phyloP scores from a whole-genome alignment of 2,113 vertebrate species.

The Trematomus loennbergii region DNA sequence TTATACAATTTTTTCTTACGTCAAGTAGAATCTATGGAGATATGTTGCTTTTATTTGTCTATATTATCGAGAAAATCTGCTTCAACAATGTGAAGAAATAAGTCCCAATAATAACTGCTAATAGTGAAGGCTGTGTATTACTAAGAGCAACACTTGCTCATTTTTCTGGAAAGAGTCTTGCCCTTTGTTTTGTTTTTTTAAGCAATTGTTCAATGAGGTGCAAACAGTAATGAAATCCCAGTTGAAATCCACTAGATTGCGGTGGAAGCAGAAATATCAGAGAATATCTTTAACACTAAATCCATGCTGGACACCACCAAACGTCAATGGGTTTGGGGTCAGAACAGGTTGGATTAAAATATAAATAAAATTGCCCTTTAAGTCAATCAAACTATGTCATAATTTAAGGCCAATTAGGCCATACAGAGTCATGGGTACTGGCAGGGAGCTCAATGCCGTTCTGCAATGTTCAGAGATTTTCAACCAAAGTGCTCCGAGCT shows the following conservation, averaged over 20 bases:
- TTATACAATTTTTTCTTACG: no score
- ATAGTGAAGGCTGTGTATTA: no score
- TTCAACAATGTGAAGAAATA: neutral
- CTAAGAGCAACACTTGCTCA: neutral
- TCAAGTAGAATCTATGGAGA: no score
- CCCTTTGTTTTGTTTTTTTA: neutral
- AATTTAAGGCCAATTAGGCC: neutral
- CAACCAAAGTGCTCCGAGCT: no score
- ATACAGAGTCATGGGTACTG: no score
- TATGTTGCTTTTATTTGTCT: neutral
- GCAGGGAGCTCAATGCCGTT: no score
- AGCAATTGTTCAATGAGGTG: neutral
- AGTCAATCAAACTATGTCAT: neutral
- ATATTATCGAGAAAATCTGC: neutral
- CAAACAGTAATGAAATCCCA: neutral
- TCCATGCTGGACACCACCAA: no score
- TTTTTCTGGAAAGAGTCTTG: neutral
- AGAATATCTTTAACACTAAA: neutral
- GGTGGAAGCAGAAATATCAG: neutral
- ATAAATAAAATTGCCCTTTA: neutral
- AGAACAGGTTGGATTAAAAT: no score
- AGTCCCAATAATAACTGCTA: neutral
- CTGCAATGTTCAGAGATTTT: no score
- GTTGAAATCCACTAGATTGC: neutral
- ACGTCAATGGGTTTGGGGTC: no score